phyloP scores from a whole-genome alignment of 2,113 vertebrate species.

The Hystrix brachyura region DNA sequence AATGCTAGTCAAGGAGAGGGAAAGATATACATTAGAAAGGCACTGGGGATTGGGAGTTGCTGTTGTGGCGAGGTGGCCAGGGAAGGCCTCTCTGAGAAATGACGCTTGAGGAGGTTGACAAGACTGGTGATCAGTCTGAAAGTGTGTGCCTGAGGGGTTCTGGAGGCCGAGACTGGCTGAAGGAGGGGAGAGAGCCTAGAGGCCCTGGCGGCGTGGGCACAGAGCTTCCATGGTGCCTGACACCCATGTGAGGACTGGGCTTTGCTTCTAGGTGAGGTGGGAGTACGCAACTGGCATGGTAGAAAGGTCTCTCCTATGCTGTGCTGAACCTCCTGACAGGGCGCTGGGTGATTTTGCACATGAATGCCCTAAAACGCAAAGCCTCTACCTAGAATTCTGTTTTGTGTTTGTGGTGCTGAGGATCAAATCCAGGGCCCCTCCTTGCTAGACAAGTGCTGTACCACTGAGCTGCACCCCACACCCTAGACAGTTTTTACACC shows the following conservation, averaged over 20 bases:
- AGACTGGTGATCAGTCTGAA: background rate
- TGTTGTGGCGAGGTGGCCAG: background rate
- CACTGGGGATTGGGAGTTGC: background rate
- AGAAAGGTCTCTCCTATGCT: background rate
- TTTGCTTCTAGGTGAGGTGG: background rate
- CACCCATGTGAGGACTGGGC: fast-evolving
- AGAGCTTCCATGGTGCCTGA: background rate
- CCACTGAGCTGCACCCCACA: too few species aligned
- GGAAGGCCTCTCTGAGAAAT: background rate
- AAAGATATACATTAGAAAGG: background rate
- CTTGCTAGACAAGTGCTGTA: too few species aligned
- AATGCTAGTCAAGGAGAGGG: background rate
- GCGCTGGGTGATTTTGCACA: background rate
- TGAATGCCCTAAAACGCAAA: background rate
- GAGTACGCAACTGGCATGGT: background rate
- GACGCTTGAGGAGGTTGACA: background rate
- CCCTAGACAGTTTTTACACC: background rate
- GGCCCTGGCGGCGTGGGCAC: background rate
- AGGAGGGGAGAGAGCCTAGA: background rate
- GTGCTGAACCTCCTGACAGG: background rate
- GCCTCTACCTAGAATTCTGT: background rate
- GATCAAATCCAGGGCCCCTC: too few species aligned
- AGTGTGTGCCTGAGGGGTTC: background rate
- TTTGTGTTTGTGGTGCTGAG: too few species aligned
- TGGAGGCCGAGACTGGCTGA: background rate